These are phyloP conservation scores for Chloroceryle amazona DNA, from an alignment of 2,797 vertebrate genomes.

Conservation along the genomic window DNA sequence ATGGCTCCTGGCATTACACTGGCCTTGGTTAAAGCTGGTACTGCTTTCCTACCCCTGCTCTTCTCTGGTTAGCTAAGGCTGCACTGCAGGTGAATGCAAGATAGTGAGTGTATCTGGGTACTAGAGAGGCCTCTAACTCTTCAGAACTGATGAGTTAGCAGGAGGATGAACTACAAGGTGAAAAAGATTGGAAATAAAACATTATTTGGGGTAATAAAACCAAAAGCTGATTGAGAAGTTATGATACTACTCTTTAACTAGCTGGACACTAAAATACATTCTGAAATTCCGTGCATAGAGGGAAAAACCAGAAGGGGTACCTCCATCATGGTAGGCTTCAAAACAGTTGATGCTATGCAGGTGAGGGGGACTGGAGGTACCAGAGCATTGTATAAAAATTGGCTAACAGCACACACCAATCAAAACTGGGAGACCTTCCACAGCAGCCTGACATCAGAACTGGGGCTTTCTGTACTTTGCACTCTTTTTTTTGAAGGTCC, in stretches of 20 bases:
- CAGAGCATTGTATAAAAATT: rapidly evolving
- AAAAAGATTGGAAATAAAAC: background rate
- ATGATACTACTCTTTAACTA: background rate
- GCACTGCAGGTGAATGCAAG: rapidly evolving
- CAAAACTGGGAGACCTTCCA: background rate
- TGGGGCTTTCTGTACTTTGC: no score
- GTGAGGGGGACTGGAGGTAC: background rate
- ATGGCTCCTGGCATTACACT: background rate
- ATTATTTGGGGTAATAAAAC: background rate
- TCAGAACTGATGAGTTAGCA: rapidly evolving
- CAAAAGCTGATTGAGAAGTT: background rate
- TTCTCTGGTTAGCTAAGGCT: background rate
- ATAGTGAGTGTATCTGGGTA: rapidly evolving
- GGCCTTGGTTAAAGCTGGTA: background rate
- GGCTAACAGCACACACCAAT: background rate
- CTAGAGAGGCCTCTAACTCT: background rate
- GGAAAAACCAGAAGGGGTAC: background rate
- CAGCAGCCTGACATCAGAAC: background rate
- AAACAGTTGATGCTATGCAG: no score
- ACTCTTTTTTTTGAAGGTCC: no score
- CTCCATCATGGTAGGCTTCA: rapidly evolving
- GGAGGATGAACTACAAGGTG: background rate
- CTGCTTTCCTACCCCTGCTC: background rate
- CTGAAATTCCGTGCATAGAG: background rate
- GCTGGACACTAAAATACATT: background rate